These are phyloP conservation scores for Meiosimyza decipiens DNA, from an alignment of 2,888 invertebrate species.

Conservation along the genomic window DNA sequence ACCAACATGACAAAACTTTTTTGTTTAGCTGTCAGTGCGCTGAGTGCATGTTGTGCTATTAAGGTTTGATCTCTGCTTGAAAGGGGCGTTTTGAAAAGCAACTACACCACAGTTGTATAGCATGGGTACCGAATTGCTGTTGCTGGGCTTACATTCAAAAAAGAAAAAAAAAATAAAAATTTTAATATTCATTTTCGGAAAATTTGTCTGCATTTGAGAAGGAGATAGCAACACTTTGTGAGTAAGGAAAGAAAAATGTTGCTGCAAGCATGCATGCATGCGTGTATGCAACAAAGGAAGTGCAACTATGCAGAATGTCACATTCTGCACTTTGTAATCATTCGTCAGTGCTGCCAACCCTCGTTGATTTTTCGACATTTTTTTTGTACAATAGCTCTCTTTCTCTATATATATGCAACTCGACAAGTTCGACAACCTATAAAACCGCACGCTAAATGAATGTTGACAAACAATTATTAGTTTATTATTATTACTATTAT, in stretches of 20 bases:
- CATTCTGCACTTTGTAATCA: too few species aligned
- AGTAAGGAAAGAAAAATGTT: background rate
- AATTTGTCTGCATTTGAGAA: background rate
- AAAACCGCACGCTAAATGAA: constrained; percentile 59
- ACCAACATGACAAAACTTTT: constrained; percentile 28
- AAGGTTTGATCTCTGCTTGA: constrained; percentile 39
- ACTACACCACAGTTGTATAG: constrained; percentile 2
- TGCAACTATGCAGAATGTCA: too few species aligned
- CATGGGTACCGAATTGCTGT: background rate
- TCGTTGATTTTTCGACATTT: background rate
- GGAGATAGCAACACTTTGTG: background rate
- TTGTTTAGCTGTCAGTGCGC: constrained; percentile 38
- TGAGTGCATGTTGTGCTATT: constrained; percentile 43
- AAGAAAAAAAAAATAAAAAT: background rate
- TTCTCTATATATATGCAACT: background rate
- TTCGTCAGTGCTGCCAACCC: constrained; percentile 3
- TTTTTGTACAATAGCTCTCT: background rate
- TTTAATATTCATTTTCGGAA: background rate
- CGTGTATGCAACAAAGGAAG: too few species aligned
- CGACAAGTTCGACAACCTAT: constrained; percentile 32
- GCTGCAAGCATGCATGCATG: background rate
- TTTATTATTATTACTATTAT: constrained; percentile 54
- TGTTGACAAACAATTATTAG: constrained; percentile 63
- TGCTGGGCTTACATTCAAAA: background rate
- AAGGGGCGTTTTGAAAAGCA: background rate